These are phyloP conservation scores for Anarrhichthys ocellatus DNA, from an alignment of 2,113 vertebrate species.

Conservation along the genomic window DNA sequence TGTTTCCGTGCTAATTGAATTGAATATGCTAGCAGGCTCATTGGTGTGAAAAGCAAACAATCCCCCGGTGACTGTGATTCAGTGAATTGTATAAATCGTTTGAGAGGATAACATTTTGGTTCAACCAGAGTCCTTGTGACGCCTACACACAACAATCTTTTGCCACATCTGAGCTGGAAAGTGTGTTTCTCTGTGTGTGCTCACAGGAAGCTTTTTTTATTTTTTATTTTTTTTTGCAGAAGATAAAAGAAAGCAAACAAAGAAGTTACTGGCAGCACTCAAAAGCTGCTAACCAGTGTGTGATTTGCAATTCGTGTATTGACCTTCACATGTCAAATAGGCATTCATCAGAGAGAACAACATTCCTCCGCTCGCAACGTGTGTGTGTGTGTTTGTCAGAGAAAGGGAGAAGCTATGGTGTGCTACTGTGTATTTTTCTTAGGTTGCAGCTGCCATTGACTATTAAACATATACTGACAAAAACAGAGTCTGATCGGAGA, in stretches of 20 bases:
- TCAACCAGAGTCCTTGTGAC: slow-evolving; percentile 46
- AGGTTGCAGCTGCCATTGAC: slow-evolving; percentile 30
- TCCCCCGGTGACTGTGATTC: slow-evolving; percentile 26
- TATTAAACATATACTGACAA: slow-evolving; percentile 31
- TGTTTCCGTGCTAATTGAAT: slow-evolving; percentile 62
- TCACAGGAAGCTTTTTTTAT: background rate
- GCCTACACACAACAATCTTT: slow-evolving; percentile 37
- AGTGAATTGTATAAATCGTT: slow-evolving; percentile 53
- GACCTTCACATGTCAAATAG: slow-evolving; percentile 64
- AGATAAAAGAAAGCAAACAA: slow-evolving; percentile 46
- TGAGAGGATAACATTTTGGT: slow-evolving; percentile 32
- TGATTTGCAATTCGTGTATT: slow-evolving; percentile 54
- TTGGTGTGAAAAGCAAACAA: slow-evolving; percentile 50
- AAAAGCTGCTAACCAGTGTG: slow-evolving; percentile 47
- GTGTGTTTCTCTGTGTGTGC: background rate
- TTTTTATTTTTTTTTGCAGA: background rate
- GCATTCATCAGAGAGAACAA: slow-evolving; percentile 39
- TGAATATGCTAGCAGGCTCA: slow-evolving; percentile 31
- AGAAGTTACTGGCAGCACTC: slow-evolving; percentile 52
- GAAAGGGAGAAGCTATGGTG: background rate
- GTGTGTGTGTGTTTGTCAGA: background rate
- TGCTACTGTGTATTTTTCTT: slow-evolving; percentile 8
- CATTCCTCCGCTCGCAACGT: background rate
- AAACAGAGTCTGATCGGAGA: slow-evolving; percentile 23
- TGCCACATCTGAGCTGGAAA: slow-evolving; percentile 32